phyloP scores from a whole-genome alignment of 1,140 invertebrate genomes.

The Lepidurus couesii region DNA sequence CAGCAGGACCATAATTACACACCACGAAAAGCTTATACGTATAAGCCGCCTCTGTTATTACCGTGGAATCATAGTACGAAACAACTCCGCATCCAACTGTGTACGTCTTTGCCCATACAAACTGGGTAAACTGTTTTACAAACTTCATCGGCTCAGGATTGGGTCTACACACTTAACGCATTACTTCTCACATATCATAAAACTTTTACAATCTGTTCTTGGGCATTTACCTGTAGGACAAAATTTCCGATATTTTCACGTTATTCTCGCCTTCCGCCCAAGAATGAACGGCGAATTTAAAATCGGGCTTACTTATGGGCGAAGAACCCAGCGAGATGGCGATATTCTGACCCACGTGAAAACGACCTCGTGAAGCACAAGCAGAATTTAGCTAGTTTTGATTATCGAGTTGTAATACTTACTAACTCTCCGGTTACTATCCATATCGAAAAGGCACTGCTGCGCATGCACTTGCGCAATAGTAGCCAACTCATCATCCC shows the following conservation, averaged over 20 bases:
- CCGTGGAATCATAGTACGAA: conserved; percentile 24
- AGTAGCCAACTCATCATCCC: conserved; percentile 33
- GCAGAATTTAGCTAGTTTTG: background rate
- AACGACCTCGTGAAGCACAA: background rate
- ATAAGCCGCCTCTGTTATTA: background rate
- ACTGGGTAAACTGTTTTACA: conserved; percentile 24
- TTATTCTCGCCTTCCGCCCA: conserved; percentile 26
- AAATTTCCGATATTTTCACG: background rate
- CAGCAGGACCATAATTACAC: conserved; percentile 29
- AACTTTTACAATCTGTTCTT: background rate
- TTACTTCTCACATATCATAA: background rate
- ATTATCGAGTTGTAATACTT: conserved; percentile 1
- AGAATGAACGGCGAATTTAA: background rate
- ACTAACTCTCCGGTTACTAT: conserved; percentile 29
- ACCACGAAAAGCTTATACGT: conserved; percentile 27
- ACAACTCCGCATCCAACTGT: conserved; percentile 23
- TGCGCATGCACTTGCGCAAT: conserved; percentile 31
- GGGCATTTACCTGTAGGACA: conserved; percentile 15
- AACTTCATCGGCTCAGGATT: conserved; percentile 12
- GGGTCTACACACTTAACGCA: background rate
- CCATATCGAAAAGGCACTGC: conserved; percentile 29
- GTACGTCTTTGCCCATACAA: conserved; percentile 20
- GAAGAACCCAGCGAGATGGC: background rate
- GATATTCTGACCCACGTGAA: conserved; percentile 27
- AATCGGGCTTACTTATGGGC: background rate